A percentile compares a stretch with the other conserved stretches of the same genome.
Evolutionary conservation across 2,888 invertebrate species (phyloP).

Genomic region (Andrena dorsata): DNA sequence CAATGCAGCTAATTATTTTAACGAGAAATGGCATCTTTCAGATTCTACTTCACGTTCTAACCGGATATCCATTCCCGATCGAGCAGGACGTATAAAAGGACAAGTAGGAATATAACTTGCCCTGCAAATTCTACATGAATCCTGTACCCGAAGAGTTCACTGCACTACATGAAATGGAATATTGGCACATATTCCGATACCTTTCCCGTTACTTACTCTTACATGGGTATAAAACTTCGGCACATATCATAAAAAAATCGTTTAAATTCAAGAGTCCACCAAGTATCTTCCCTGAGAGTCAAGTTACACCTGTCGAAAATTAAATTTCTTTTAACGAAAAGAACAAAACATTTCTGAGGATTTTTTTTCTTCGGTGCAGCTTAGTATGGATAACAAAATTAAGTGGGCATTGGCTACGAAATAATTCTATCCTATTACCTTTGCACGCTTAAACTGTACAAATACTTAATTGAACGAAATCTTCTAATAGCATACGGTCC

Average conservation of each 20-base stretch:
- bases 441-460: too few species aligned
- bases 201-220: background rate
- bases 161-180: slow-evolving; percentile 2
- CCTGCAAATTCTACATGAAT: slow-evolving; percentile 2
- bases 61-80: background rate
- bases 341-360: too few species aligned
- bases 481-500: too few species aligned
- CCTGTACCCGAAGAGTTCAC: background rate
- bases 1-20: background rate
- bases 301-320: background rate
- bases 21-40: background rate
- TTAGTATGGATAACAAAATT: too few species aligned
- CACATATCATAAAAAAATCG: background rate
- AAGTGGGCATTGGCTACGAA: too few species aligned
- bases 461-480: too few species aligned
- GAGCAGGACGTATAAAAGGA: background rate
- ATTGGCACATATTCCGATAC: slow-evolving; percentile 23
- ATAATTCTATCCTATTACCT: too few species aligned
- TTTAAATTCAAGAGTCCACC: slow-evolving; percentile 2
- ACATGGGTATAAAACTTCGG: slow-evolving; percentile 8
- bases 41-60: background rate
- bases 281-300: background rate
- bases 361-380: too few species aligned
- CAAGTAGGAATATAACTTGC: slow-evolving; percentile 1
- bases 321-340: background rate